Conservation (phyloP, 2,888 invertebrate species). For the Polia nebulosa region DNA sequence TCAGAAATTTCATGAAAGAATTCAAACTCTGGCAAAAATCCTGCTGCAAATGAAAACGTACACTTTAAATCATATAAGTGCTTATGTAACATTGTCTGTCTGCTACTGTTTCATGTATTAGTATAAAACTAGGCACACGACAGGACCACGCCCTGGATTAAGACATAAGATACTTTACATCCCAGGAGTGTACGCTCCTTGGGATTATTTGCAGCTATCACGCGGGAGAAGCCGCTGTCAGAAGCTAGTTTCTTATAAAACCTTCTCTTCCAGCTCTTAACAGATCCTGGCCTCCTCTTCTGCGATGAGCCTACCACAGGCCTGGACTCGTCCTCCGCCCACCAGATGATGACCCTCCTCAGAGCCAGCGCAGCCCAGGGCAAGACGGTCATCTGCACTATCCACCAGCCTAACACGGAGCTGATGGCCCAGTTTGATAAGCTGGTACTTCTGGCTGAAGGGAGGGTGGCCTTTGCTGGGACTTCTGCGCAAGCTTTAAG, state of each 20-base stretch:
- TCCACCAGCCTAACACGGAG: constrained; percentile 98
- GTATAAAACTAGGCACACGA: too few species aligned
- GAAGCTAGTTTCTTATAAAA: not conserved
- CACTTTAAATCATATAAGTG: too few species aligned
- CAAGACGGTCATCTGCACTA: constrained; percentile 97
- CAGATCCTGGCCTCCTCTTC: constrained; percentile 97
- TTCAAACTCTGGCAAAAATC: too few species aligned
- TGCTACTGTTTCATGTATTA: too few species aligned
- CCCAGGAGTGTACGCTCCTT: too few species aligned
- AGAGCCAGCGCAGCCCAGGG: constrained; percentile 94
- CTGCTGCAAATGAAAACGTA: too few species aligned
- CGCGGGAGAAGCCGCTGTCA: not conserved
- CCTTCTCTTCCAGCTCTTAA: constrained; percentile 92
- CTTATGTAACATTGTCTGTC: too few species aligned
- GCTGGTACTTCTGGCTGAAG: constrained; percentile 95
- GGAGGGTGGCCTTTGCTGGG: constrained; percentile 96
- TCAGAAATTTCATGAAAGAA: too few species aligned
- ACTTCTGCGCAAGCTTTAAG: constrained; percentile 87
- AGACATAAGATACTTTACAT: too few species aligned
- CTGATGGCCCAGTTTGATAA: constrained; percentile 95
- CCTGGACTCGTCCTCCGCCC: constrained; percentile 97
- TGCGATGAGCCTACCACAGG: constrained; percentile 99
- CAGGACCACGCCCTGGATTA: too few species aligned
- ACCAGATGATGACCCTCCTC: constrained; percentile 94
- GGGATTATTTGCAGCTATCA: too few species aligned